Percentiles rank a stretch among this genome's conserved stretches.
Conservation (phyloP, 23 tunicate genomes). For the Trididemnum nubilum region DNA sequence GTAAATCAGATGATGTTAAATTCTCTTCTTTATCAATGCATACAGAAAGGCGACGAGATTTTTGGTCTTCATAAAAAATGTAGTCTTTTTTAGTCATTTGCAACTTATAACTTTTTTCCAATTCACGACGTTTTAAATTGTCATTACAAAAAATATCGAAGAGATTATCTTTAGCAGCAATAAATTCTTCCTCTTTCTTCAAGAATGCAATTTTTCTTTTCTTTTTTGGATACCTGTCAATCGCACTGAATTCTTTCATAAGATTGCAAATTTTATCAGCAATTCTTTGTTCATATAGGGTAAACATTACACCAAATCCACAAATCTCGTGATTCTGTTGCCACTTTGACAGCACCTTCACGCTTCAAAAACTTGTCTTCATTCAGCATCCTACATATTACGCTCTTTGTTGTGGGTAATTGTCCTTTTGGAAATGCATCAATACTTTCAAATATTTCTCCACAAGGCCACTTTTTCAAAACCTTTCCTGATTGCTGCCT, state of each 20-base stretch:
- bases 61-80: conserved; percentile 22
- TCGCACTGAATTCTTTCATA: conserved; percentile 24
- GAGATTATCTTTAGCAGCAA: background rate
- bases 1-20: background rate
- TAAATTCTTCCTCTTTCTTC: background rate
- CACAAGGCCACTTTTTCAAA: no score
- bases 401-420: no score
- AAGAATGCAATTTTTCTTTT: background rate
- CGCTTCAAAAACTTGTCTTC: conserved; percentile 3
- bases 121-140: background rate
- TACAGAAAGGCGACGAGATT: background rate
- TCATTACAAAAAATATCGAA: conserved; percentile 22
- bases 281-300: background rate
- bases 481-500: no score
- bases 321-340: background rate
- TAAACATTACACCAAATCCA: conserved; percentile 37
- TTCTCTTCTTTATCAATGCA: background rate
- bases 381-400: no score
- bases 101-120: background rate
- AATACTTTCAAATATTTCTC: background rate
- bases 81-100: conserved; percentile 12
- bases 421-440: no score
- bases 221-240: conserved; percentile 13
- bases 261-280: background rate
- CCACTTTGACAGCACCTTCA: background rate